These are phyloP conservation scores for Peucedramus taeniatus DNA, from an alignment of 2,113 vertebrate genomes.

Conservation along the genomic window DNA sequence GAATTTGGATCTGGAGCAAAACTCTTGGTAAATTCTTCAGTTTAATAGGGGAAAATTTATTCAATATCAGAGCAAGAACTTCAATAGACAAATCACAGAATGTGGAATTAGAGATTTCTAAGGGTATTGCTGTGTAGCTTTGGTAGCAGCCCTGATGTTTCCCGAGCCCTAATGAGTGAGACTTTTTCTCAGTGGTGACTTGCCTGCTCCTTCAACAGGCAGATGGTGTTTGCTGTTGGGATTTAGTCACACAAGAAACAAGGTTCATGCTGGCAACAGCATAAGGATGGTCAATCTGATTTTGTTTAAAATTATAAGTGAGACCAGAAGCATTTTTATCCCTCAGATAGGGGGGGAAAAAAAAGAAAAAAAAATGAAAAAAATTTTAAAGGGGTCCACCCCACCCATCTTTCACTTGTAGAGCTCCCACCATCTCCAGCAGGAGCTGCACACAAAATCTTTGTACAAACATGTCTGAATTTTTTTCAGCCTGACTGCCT, in stretches of 20 bases:
- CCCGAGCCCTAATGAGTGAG: neutral
- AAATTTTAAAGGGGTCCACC: rapidly evolving
- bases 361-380: neutral
- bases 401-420: neutral
- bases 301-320: constrained; percentile 46
- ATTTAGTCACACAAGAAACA: constrained; percentile 68
- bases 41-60: neutral
- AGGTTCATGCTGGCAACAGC: constrained; percentile 49
- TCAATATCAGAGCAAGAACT: neutral
- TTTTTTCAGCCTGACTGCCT: neutral
- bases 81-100: neutral
- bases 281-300: constrained; percentile 39
- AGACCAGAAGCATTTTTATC: constrained; percentile 15
- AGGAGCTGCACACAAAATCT: neutral
- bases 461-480: neutral
- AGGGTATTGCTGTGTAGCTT: neutral
- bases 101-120: neutral
- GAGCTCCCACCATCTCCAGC: neutral
- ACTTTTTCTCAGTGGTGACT: neutral
- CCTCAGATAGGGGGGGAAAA: rapidly evolving
- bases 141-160: neutral
- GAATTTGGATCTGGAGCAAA: neutral
- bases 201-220: constrained; percentile 34
- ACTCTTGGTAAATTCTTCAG: neutral
- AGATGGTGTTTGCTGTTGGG: constrained; percentile 71